Evolutionary conservation across 2,797 vertebrate genomes (phyloP).

Genomic region (Lacerta agilis): DNA sequence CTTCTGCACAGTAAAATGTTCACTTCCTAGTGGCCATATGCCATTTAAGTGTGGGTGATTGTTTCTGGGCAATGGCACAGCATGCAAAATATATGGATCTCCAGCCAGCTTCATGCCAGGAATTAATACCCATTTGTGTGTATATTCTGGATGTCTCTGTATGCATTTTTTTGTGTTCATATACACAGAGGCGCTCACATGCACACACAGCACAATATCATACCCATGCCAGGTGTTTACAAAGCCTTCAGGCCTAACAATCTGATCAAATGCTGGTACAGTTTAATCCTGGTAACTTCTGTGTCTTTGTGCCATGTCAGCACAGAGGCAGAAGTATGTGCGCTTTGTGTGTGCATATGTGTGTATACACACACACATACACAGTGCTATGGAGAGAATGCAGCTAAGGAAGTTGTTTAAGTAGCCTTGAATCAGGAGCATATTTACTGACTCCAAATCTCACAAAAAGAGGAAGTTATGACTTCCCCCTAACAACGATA

Average conservation of each 20-base stretch:
- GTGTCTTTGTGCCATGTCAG: background rate
- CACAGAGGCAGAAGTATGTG: background rate
- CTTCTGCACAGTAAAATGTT: slow-evolving; percentile 1
- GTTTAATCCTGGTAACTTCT: background rate
- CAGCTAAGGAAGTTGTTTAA: background rate
- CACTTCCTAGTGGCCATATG: background rate
- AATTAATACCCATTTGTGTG: slow-evolving; percentile 1
- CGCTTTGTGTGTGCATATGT: background rate
- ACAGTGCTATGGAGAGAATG: background rate
- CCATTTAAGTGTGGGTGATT: background rate
- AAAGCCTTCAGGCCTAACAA: slow-evolving; percentile 38
- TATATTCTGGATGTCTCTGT: background rate
- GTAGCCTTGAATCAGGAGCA: background rate
- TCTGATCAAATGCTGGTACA: slow-evolving; percentile 21
- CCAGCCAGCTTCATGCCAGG: background rate
- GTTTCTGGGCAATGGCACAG: background rate
- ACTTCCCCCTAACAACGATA: background rate
- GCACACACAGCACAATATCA: background rate
- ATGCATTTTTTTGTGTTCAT: background rate
- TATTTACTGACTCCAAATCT: background rate
- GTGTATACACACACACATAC: background rate
- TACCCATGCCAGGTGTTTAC: slow-evolving; percentile 18
- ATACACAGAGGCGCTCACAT: background rate
- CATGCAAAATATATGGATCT: slow-evolving; percentile 11
- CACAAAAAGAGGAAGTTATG: background rate